phyloP scores from a whole-genome alignment of 2,113 vertebrate species.

The Ursus arctos region DNA sequence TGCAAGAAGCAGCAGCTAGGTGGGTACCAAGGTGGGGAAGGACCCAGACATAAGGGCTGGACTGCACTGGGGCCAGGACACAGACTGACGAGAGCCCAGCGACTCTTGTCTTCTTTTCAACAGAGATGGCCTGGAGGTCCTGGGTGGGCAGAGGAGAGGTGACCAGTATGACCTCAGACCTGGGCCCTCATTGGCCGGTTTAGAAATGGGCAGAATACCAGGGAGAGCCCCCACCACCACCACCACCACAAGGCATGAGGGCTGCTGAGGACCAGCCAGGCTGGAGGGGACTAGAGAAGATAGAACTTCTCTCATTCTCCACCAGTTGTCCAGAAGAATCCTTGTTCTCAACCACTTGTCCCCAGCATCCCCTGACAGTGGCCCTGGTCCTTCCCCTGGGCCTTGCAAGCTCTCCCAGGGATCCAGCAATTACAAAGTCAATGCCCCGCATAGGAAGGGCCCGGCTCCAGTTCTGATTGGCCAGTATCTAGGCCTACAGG shows the following conservation, averaged over 20 bases:
- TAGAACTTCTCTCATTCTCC: neutral
- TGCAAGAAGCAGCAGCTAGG: conserved; percentile 64
- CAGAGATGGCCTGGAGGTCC: neutral
- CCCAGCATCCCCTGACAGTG: neutral
- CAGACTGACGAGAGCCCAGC: neutral
- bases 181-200: neutral
- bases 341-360: neutral
- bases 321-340: neutral
- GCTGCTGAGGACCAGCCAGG: neutral
- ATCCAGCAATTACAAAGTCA: neutral
- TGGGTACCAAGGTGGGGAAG: neutral
- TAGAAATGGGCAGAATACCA: neutral
- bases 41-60: no score
- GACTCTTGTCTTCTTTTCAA: neutral
- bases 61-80: neutral
- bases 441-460: fast-evolving
- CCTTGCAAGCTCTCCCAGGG: neutral
- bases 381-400: neutral
- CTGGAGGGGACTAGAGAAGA: neutral
- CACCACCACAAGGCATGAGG: neutral
- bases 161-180: neutral
- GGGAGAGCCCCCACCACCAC: neutral
- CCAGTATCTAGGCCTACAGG: no score
- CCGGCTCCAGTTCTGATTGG: neutral
- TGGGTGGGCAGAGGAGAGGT: neutral